Base-by-base conservation (phyloP, 2,888 invertebrate species). In the Cephus nigrinus region DNA sequence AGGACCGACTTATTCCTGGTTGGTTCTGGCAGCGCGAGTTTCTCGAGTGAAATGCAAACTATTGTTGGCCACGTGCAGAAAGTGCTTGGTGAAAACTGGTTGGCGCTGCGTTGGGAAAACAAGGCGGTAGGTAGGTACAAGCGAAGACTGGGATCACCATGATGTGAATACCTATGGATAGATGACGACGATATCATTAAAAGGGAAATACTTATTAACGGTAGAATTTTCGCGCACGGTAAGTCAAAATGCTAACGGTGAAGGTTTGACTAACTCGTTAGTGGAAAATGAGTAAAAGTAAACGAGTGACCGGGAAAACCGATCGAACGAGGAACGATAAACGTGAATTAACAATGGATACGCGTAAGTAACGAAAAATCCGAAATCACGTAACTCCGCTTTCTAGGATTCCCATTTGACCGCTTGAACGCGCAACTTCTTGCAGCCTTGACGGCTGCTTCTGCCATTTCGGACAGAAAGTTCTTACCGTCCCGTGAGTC, bases 1-100 rank as follows among this genome's bases (percentile, higher is more conserved):
- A 55, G 55, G 23, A 55, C 23, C 23, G 23, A 23, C 5, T 55
- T 23, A 9, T 55, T 55, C 9, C 23, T 9, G 23, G 55, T 55
- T 23, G 55, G 9, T 55, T 55, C 55, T 33, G 40, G 73, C 77
- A 73, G 78, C 77, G 73, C 75, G 84, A 89, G 87, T 89, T 89
- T 89, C 89, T 84, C 88, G 81, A 79, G 86, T 86, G 86, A 88
- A 89, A 89, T 87, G 87, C 87, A 87, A 88, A 88, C 86, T 86
- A 85, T 88, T 87, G 87, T 88, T 79, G 79, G 75, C 78, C 78
- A 69, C 68, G 33, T 83, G 78, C 83, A 83, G 86, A 87, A 87
- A 88, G 87, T 84, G 82, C 81, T 55, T 80, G 85, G 86, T 88
- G 86, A 88, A 88, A 88, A 87, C 82, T 84, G 80, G 77, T 80